Evolutionary conservation across 2,888 invertebrate genomes (phyloP).

Genomic region (Eristalinus aeneus): DNA sequence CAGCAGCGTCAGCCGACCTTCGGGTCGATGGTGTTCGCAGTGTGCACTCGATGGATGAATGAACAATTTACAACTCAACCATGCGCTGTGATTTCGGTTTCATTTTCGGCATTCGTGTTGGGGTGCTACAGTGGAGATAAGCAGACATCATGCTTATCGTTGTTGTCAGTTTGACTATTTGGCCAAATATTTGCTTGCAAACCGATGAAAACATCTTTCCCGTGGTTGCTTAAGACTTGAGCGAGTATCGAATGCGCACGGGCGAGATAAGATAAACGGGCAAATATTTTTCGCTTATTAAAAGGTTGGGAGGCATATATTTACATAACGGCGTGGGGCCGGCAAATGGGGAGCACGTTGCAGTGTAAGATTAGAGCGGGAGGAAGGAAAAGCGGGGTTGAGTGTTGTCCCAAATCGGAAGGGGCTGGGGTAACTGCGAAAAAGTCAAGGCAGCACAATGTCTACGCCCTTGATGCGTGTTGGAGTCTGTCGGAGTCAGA

Average conservation of each 20-base stretch:
- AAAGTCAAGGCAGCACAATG: neutral
- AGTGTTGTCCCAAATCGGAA: neutral
- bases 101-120: neutral
- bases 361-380: neutral
- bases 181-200: slow-evolving; percentile 26
- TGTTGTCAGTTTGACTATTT: slow-evolving; percentile 24
- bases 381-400: neutral
- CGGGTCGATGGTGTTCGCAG: slow-evolving; percentile 45
- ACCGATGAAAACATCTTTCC: slow-evolving; percentile 26
- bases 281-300: slow-evolving; percentile 50
- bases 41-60: slow-evolving; percentile 13
- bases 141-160: slow-evolving; percentile 30
- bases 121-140: slow-evolving; percentile 16
- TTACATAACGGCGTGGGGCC: neutral
- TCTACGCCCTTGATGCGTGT: neutral
- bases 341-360: neutral
- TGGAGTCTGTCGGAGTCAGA: neutral
- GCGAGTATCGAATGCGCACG: neutral
- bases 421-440: neutral
- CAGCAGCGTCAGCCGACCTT: slow-evolving; percentile 42
- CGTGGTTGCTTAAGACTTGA: slow-evolving; percentile 3
- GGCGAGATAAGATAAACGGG: slow-evolving; percentile 36
- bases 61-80: neutral
- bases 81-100: slow-evolving; percentile 10
- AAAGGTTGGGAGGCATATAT: slow-evolving; percentile 13